Conservation (phyloP, 1,140 invertebrate genomes). For the Formica exsecta region DNA sequence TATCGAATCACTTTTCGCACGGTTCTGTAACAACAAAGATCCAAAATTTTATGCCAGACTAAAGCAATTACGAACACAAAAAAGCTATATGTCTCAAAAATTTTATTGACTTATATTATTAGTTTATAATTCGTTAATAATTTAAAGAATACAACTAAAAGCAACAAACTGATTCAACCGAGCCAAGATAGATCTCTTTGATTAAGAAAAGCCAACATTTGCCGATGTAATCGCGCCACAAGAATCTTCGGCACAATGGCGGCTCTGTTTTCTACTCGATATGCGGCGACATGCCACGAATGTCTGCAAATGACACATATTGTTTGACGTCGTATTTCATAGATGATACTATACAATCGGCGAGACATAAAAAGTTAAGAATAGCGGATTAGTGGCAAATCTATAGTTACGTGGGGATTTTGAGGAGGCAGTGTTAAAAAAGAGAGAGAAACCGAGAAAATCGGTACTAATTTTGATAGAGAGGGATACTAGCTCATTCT, state of each 20-base stretch:
- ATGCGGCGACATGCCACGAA: background rate
- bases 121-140: background rate
- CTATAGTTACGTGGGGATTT: background rate
- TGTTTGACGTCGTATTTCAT: slow-evolving; percentile 28
- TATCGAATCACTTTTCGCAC: background rate
- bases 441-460: background rate
- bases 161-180: background rate
- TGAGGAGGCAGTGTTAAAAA: background rate
- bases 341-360: slow-evolving; percentile 1
- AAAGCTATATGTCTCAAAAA: background rate
- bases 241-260: slow-evolving; percentile 9
- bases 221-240: background rate
- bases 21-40: background rate
- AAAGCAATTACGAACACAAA: slow-evolving; percentile 11
- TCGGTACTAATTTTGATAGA: background rate
- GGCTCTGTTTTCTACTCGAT: background rate
- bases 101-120: background rate
- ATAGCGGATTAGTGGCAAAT: slow-evolving; percentile 12
- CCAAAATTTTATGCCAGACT: background rate
- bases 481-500: background rate
- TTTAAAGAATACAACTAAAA: background rate
- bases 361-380: slow-evolving; percentile 25
- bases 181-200: background rate
- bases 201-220: slow-evolving; percentile 12
- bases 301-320: slow-evolving; percentile 41